A percentile compares a stretch with the other conserved stretches of the same genome.
phyloP scores from a whole-genome alignment of 2,888 invertebrate genomes.

The Lysandra coridon region DNA sequence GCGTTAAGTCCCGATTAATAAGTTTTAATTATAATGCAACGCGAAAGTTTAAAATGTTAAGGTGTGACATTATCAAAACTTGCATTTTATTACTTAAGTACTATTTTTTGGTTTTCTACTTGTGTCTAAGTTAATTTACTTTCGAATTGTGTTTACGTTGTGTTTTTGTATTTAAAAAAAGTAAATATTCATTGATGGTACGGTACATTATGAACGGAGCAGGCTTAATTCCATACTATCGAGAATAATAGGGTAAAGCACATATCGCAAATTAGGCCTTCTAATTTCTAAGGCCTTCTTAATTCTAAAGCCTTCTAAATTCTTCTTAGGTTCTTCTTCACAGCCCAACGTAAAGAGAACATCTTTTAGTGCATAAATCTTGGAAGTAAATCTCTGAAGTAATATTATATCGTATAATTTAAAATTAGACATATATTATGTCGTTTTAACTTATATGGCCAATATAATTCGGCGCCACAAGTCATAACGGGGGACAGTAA shows the following conservation, averaged over 20 bases:
- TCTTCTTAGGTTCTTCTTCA: too few species aligned
- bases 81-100: neutral
- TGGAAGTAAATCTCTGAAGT: neutral
- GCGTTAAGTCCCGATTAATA: too few species aligned
- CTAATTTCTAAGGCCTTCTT: too few species aligned
- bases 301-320: too few species aligned
- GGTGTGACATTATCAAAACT: neutral
- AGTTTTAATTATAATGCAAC: too few species aligned
- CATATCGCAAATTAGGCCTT: too few species aligned
- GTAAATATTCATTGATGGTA: too few species aligned
- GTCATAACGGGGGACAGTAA: neutral
- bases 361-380: neutral
- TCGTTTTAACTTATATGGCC: slow-evolving; percentile 3
- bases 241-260: too few species aligned
- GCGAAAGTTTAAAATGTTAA: neutral
- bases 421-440: neutral
- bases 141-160: neutral
- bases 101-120: neutral
- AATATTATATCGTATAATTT: neutral
- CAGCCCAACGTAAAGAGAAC: too few species aligned
- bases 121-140: neutral
- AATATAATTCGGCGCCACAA: slow-evolving; percentile 15
- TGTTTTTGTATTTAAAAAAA: too few species aligned
- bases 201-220: too few species aligned
- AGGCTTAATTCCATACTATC: too few species aligned